Conservation (phyloP, 2,888 invertebrate species). For the Automeris io region DNA sequence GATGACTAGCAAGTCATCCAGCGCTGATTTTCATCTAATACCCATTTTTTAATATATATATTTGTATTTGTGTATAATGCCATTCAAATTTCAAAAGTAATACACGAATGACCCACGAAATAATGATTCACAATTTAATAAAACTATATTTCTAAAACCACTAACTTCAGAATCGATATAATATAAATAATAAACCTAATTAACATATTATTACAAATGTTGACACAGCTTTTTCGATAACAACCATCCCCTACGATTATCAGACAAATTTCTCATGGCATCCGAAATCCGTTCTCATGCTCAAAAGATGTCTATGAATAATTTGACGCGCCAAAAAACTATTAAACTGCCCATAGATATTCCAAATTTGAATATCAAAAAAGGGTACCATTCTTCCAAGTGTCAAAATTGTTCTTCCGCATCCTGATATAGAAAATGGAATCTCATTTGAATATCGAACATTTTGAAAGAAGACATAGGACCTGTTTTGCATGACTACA, state of each 20-base stretch:
- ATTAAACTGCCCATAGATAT: constrained; percentile 55
- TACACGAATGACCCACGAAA: no score
- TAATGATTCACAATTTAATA: no score
- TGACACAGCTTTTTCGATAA: constrained; percentile 72
- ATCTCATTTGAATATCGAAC: constrained; percentile 69
- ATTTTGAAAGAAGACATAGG: constrained; percentile 37
- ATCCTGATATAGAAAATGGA: constrained; percentile 47
- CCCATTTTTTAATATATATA: no score
- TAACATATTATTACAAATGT: constrained; percentile 63
- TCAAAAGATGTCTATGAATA: constrained; percentile 53
- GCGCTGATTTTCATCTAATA: no score
- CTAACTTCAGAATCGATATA: background rate
- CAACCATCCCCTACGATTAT: constrained; percentile 64
- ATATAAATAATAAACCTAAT: constrained; percentile 33
- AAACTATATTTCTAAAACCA: constrained; percentile 14
- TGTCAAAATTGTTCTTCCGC: constrained; percentile 75
- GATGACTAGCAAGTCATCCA: no score
- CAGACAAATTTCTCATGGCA: constrained; percentile 50
- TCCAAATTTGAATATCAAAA: constrained; percentile 60
- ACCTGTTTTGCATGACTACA: constrained; percentile 70
- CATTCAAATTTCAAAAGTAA: no score
- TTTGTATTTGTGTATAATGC: no score
- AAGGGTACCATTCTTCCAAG: constrained; percentile 68
- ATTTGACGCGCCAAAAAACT: constrained; percentile 46
- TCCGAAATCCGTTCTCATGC: constrained; percentile 47